These are phyloP conservation scores for Cheilosia vernalis DNA, from an alignment of 2,888 invertebrate genomes.

Conservation along the genomic window DNA sequence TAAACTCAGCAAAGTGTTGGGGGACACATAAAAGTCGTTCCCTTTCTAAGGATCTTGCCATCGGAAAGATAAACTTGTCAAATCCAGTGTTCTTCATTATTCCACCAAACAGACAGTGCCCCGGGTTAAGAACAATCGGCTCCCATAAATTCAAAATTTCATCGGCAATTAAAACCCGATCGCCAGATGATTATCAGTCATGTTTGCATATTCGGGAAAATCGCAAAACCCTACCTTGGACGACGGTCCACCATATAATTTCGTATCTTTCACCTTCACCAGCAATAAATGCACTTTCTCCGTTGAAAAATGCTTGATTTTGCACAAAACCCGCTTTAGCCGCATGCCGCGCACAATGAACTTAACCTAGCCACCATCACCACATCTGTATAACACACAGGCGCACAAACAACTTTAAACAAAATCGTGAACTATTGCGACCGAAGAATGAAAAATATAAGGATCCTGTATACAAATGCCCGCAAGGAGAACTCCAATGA, in stretches of 20 bases:
- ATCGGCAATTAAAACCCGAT: conserved; percentile 9
- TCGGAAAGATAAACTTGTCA: too few species aligned
- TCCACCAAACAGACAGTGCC: too few species aligned
- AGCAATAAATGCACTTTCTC: conserved; percentile 69
- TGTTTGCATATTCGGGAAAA: conserved; percentile 32
- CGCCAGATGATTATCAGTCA: conserved; percentile 48
- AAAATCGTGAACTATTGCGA: conserved; percentile 73
- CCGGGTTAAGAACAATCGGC: not conserved
- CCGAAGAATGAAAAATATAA: conserved; percentile 60
- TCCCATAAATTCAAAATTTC: not conserved
- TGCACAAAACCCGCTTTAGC: conserved; percentile 32
- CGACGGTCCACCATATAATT: conserved; percentile 61
- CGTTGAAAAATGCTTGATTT: conserved; percentile 37
- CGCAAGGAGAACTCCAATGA: conserved; percentile 35
- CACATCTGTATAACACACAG: conserved; percentile 12
- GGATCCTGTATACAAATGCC: conserved; percentile 55
- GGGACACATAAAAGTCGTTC: too few species aligned
- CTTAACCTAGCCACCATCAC: conserved; percentile 67
- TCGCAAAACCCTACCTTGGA: conserved; percentile 40
- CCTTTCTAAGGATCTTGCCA: too few species aligned
- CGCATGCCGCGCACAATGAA: conserved; percentile 67
- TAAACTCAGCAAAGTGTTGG: too few species aligned
- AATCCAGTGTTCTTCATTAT: too few species aligned
- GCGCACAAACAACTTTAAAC: conserved; percentile 50
- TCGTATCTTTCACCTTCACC: conserved; percentile 65